phyloP scores from a whole-genome alignment of 92 coral and sea anemone species.

The Umimayanthus kanabou region DNA sequence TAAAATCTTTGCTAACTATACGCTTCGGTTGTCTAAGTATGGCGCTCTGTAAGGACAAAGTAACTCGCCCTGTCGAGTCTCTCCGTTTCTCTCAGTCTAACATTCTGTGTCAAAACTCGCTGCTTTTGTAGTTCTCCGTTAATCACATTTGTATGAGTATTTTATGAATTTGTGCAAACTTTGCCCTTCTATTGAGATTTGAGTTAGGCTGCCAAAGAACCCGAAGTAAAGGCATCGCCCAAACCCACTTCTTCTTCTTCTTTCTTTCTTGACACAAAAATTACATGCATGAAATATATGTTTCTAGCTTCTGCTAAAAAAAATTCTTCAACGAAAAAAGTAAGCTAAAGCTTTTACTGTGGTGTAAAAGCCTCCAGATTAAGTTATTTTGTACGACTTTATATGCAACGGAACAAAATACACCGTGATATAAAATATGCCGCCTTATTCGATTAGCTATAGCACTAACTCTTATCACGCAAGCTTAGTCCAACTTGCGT shows the following conservation, averaged over 20 bases:
- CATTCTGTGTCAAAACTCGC: background rate
- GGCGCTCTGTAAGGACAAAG: background rate
- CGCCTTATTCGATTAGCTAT: background rate
- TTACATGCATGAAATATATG: background rate
- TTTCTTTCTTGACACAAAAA: background rate
- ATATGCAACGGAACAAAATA: background rate
- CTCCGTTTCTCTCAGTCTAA: background rate
- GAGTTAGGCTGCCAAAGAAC: background rate
- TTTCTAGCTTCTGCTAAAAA: background rate
- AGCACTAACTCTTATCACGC: constrained; percentile 3
- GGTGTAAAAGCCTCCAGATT: background rate
- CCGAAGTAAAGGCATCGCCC: background rate
- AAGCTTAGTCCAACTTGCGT: background rate
- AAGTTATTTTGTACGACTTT: background rate
- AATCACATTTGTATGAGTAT: background rate
- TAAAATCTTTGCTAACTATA: constrained; percentile 22
- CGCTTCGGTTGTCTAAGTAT: constrained; percentile 1
- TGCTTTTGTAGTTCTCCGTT: constrained; percentile 4
- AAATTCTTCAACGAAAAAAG: background rate
- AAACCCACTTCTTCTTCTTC: background rate
- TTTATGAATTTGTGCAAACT: background rate
- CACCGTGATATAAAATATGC: background rate
- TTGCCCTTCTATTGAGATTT: background rate
- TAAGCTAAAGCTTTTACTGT: background rate
- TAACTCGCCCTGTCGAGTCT: background rate